Evolutionary conservation across 2,113 vertebrate species (phyloP), one percentile per base, ranked within the genome.

Genomic region (Limanda limanda): DNA sequence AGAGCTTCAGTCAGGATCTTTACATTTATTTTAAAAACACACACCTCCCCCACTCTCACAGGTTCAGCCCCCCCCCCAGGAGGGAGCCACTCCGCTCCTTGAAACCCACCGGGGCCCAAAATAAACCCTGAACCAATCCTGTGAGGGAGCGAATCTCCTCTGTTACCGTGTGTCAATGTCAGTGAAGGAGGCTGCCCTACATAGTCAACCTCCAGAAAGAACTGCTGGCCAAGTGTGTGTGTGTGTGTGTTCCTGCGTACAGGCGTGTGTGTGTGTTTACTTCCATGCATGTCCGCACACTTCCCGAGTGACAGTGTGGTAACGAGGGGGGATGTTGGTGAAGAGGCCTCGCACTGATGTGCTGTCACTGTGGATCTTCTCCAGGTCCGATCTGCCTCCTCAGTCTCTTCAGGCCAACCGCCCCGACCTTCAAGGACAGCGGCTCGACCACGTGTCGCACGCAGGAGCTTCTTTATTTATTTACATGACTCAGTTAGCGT

Each of bases 141-240:
- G 55, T 52, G 76, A 82, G 85, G 78, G 88, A 85, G 87, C 78
- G 40, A 88, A 57, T 86, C 73, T 84, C 76, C 66, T 87, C 74
- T 74, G 56, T 80, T 85, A n/a, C 76, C 47, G 72, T 82, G 84
- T 86, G 76, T 86, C 88, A 89, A 87, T 87, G 81, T 87, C 86
- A 81, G 58, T 52, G 47, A 75, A 74, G 68, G 72, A 84, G 77
- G 78, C 71, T 83, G 85, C 73, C 88, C 88, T 88, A 89, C 67
- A 83, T 83, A 85, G 70, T 86, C 75, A 85, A 67, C 85, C 80
- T 85, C 79, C 78, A 82, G 85, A 71, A 83, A 86, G 72, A 80
- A 61, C 75, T 68, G 76, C 72, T 82, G 51, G 27, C 75, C 10
- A 20, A 66, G 51, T 73, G 55, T 86, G 52, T 76, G 62, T 55